phyloP scores from a whole-genome alignment of 2,888 invertebrate species.

The Lacanobia wlatinum region DNA sequence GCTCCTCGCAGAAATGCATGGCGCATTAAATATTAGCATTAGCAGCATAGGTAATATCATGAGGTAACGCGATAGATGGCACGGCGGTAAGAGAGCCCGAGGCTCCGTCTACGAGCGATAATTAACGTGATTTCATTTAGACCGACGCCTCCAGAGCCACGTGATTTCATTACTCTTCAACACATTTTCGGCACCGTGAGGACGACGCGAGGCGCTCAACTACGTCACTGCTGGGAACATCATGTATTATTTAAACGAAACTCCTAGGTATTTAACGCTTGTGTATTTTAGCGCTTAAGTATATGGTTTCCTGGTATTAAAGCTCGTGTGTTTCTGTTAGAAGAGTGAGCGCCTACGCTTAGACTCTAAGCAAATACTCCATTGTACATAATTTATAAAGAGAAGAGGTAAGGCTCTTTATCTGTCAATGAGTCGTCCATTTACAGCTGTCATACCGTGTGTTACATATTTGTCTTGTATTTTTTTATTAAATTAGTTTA shows the following conservation, averaged over 20 bases:
- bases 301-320: too few species aligned
- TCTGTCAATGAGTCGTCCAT: too few species aligned
- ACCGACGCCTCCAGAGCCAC: constrained; percentile 80
- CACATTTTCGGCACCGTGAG: constrained; percentile 75
- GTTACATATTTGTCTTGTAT: too few species aligned
- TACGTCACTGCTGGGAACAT: constrained; percentile 22
- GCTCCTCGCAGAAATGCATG: constrained; percentile 37
- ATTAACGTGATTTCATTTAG: constrained; percentile 86
- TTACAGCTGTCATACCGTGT: too few species aligned
- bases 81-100: constrained; percentile 52
- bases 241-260: constrained; percentile 39
- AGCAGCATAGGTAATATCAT: constrained; percentile 39
- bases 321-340: too few species aligned
- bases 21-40: constrained; percentile 47
- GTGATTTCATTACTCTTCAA: constrained; percentile 85
- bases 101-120: constrained; percentile 75
- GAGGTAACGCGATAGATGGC: constrained; percentile 46
- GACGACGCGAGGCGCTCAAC: constrained; percentile 9
- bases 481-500: too few species aligned
- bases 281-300: background rate
- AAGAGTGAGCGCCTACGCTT: too few species aligned
- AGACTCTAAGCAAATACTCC: too few species aligned
- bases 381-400: too few species aligned
- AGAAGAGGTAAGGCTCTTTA: too few species aligned
- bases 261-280: constrained; percentile 4